Evolutionary conservation across 2,888 invertebrate species (phyloP), one percentile per base, ranked within the genome.

Genomic region (Nephrocerus scutellatus): DNA sequence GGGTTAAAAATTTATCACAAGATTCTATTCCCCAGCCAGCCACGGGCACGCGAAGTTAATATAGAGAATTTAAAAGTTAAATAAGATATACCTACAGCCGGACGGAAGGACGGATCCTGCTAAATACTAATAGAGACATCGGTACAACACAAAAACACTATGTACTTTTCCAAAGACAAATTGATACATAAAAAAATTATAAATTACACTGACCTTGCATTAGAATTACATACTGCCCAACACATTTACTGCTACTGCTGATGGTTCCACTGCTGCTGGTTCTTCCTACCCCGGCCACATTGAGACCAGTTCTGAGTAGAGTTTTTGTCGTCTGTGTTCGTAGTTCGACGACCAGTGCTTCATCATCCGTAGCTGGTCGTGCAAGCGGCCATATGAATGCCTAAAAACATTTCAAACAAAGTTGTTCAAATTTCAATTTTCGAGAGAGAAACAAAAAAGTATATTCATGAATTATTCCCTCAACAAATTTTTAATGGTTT

Each of bases 311-410:
- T 43, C 53, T 57, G 12, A 61, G 51, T 18, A 63, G 32, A 5
- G 60, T 59, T 52, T 63, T 63, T 20, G 62, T 63, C 21, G 60
- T 60, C 47, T 63, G 63, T 22, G 54, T 46, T 5, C 63, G 55
- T 30, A 63, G 44, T 51, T 78, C 77, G 36, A 82, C 72, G 47
- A 73, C 70, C 34, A 82, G 66, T 26, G 72, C 68, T 60, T 82
- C 82, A 42, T 77, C 74, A 36, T 73, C 73, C 48, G 76, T 77
- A 33, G 81, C 71, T 3, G 77, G 72, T 41, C 80, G 69, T 6
- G 77, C 79, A 47, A 82, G 72, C 2, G 80, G 80, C 82, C 82
- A 82, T 53, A 80, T 78, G 60, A 80, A 80, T 32, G 70, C 70
- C 77, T 79, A 66, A 13, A 73, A 64, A 43, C 26, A 43, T 20